Base-by-base conservation (phyloP, 2,888 invertebrate species). In the Pollenia labialis region DNA sequence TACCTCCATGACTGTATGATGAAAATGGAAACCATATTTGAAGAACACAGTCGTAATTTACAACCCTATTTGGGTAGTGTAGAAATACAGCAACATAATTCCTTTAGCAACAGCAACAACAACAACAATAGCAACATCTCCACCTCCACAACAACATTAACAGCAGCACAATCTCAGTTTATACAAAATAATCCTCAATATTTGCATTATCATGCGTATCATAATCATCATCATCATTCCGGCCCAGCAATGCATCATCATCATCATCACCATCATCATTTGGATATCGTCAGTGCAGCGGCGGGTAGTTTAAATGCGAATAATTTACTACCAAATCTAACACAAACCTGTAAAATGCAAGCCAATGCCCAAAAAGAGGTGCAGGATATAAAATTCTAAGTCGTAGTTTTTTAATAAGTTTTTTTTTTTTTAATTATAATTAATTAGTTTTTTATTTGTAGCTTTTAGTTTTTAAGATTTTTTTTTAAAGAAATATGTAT, bases 291-390 rank as follows among this genome's bases (percentile, higher is more conserved):
- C 60, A 76, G 81, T 72, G 77, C 90, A 90, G 90, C 90, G 90
- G 90, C 66, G 56, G 82, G 85, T 74, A 88, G 89, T 91, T 74
- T 88, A 86, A 89, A 88, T 93, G 89, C 94, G 93, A 94, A 94
- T 94, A 88, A 88, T 62, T 88, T 90, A 88, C 88, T 89, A 88
- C 90, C 90, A 54, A 90, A 91, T 90, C 90, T 93, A 89, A 94
- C 93, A 89, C 94, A 94, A 93, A 94, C 95, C 93, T 95, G 95
- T 89, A 96, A 96, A 94, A 95, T 95, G 93, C 96, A 96, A 93
- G 96, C 97, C 89, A 95, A 96, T 89, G 97, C 97, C 77, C 97
- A 97, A 90, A 97, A 97, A 90, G 97, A 98, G 93, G 96, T 97
- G 90, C 95, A 97, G 90, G 97, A 97, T 93, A 96, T 97, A 89